Conservation (phyloP, 2,797 vertebrate genomes). For the Squalus acanthias region DNA sequence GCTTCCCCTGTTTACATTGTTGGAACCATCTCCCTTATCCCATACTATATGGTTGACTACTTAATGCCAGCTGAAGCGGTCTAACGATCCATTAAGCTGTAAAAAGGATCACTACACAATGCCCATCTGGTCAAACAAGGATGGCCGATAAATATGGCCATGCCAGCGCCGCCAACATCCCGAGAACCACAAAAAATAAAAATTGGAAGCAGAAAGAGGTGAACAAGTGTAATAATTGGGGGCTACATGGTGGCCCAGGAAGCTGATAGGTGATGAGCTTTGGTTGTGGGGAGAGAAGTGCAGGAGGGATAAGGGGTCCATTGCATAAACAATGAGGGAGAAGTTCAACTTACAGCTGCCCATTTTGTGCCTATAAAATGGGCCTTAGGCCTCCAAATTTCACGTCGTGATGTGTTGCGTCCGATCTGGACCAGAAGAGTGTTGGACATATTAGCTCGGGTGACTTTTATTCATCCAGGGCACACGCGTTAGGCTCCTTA, state of each 20-base stretch:
- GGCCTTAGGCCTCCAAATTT: background rate
- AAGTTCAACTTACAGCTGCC: background rate
- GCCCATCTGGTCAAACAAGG: background rate
- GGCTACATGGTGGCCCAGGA: background rate
- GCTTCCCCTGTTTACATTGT: background rate
- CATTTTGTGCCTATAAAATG: background rate
- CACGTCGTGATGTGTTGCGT: background rate
- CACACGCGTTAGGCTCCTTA: background rate
- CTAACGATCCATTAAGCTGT: background rate
- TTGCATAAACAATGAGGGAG: background rate
- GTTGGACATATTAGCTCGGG: background rate
- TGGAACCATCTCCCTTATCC: background rate
- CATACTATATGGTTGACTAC: background rate
- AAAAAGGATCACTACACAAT: background rate
- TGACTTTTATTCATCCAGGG: background rate
- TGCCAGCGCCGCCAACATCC: background rate
- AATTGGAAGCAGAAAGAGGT: background rate
- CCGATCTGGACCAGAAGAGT: background rate
- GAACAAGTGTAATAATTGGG: background rate
- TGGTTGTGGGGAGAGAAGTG: background rate
- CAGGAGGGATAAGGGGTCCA: background rate
- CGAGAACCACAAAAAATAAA: background rate
- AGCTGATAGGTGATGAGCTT: background rate
- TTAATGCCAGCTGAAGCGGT: background rate
- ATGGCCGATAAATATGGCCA: background rate